Evolutionary conservation across 1,140 invertebrate species (phyloP).

Genomic region (Papilio polytes): DNA sequence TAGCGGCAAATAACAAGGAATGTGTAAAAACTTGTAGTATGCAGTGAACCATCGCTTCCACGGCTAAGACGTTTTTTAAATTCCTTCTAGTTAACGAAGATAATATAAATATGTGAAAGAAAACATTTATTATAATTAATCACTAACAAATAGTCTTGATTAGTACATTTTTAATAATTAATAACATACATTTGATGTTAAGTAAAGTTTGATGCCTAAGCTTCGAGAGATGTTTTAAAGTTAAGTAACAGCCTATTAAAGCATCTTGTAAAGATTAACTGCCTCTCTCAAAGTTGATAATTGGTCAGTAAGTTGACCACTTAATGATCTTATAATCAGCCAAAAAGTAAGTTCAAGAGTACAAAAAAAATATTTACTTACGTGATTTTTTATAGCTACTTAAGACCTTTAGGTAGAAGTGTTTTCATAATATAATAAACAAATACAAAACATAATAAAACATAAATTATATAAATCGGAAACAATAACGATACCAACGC

Average conservation of each 20-base stretch:
- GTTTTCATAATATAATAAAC: not conserved
- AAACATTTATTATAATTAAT: not conserved
- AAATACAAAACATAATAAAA: not conserved
- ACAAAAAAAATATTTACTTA: not conserved
- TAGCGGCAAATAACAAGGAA: conserved; percentile 38
- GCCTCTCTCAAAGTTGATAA: not conserved
- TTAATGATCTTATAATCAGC: not conserved
- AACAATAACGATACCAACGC: not conserved
- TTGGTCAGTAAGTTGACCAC: not conserved
- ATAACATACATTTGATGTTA: not conserved
- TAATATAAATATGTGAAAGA: not conserved
- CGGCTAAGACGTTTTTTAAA: conserved; percentile 19
- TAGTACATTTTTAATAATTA: not conserved
- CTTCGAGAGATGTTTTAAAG: not conserved
- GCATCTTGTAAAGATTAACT: not conserved
- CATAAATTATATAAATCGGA: not conserved
- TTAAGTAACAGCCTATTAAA: not conserved
- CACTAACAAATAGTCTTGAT: not conserved
- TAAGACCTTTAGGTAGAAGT: not conserved
- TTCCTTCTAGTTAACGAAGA: conserved; percentile 30
- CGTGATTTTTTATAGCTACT: not conserved
- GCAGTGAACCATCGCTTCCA: conserved; percentile 20
- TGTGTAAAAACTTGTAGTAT: conserved; percentile 38
- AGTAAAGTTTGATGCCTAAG: not conserved
- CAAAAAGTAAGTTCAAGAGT: too few species aligned